Evolutionary conservation across 2,113 vertebrate genomes (phyloP).

Genomic region (Pseudorectes ferrugineus): DNA sequence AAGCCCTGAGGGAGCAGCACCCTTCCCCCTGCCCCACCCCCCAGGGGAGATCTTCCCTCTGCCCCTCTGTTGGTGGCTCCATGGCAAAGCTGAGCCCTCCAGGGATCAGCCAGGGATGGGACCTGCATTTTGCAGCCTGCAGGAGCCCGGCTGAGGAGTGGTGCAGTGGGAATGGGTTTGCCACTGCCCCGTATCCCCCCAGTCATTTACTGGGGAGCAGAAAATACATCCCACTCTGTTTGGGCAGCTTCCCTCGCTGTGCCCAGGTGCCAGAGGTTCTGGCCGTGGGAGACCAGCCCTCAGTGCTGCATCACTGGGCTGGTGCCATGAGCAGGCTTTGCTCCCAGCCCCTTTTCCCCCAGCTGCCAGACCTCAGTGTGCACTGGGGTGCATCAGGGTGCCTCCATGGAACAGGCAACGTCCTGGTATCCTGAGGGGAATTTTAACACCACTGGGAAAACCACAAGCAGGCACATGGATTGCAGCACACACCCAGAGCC

Average conservation of each 20-base stretch:
- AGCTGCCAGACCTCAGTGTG: not conserved
- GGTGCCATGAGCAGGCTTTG: not conserved
- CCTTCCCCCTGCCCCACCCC: not conserved
- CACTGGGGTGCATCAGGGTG: not conserved
- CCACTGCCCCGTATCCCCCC: not conserved
- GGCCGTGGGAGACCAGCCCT: not conserved
- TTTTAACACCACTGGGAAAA: not conserved
- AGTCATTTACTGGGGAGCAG: not conserved
- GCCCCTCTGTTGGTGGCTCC: not conserved
- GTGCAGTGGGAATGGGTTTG: not conserved
- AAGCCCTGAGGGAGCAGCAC: not conserved
- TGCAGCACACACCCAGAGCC: not conserved
- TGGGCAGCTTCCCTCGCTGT: not conserved
- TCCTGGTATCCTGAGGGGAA: not conserved
- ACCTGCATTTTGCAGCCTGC: not conserved
- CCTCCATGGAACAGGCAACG: accelerated
- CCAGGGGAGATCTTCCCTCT: not conserved
- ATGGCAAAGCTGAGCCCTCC: not conserved
- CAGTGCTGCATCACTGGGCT: not conserved
- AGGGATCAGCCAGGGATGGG: not conserved
- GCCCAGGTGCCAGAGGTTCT: not conserved
- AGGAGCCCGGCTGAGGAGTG: not conserved
- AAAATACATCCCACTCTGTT: not conserved
- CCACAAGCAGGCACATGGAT: not conserved
- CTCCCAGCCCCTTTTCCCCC: not conserved